Evolutionary conservation across 2,888 invertebrate genomes (phyloP), one percentile per base, ranked within the genome.

Genomic region (Emmelina monodactyla): DNA sequence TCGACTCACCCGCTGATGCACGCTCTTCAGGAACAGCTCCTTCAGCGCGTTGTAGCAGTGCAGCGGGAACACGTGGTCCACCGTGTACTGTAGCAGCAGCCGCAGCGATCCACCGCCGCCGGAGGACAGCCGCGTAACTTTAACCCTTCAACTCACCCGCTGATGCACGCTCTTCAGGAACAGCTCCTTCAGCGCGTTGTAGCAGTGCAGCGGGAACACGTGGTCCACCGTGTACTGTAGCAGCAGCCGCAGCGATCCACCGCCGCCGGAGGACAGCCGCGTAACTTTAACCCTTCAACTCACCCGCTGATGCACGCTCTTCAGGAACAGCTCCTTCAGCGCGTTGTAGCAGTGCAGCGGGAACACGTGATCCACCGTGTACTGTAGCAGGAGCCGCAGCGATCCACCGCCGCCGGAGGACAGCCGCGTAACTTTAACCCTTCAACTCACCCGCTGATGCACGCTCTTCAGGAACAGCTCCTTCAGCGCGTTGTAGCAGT

Each of bases 301-400:
- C n/a, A n/a, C n/a, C n/a, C n/a, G n/a, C n/a, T n/a, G n/a, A n/a
- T n/a, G n/a, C n/a, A n/a, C 83, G 54, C 89, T 90, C 57, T 87
- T 83, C 19, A 94, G 75, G 40, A 95, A 82, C 37, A 94, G 79
- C 60, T 88, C 85, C 57, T 91, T 85, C 10, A 95, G 83, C 50
- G 86, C 83, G 46, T 89, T 85, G 61, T 95, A 95, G 51, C 89
- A 88, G 49, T 87, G 85, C 36, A 90, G 83, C 28, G 91, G 88
- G 72, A 95, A 92, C 34, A 95, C 94, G 68, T 92, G 88, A 79
- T 94, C 94, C 30, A 92, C 89, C 12, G 91, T 91, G 70, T 94
- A 94, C 58, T 92, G 89, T 45, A 95, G 85, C 61, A 91, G 88
- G 36, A 95, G 84, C 39, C 95, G 85, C 46, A 95, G 75, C 12